A percentile compares a stretch with the other conserved stretches of the same genome.
Evolutionary conservation across 1,140 invertebrate species (phyloP).

Genomic region (Oryctes rhinoceros): DNA sequence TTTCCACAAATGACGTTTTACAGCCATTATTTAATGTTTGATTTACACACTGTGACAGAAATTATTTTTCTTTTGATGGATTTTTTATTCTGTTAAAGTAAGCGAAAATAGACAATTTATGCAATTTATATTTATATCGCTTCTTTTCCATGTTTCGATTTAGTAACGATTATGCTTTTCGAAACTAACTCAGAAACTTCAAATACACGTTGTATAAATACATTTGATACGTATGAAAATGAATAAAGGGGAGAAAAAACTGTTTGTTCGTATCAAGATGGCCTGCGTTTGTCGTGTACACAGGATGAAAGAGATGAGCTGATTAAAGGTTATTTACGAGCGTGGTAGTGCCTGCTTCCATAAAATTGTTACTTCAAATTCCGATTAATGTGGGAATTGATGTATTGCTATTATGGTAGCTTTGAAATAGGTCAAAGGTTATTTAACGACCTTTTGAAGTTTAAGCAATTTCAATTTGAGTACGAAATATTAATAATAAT

Average conservation of each 20-base stretch:
- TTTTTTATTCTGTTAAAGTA: no score
- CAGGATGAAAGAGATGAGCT: not conserved
- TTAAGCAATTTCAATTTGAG: not conserved
- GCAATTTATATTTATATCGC: no score
- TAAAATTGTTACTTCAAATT: not conserved
- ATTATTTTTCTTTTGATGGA: no score
- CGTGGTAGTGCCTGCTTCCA: not conserved
- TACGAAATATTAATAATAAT: no score
- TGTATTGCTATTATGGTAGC: not conserved
- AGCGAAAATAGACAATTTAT: no score
- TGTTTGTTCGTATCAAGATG: not conserved
- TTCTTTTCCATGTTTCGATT: no score
- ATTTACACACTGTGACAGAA: no score
- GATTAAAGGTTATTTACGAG: not conserved
- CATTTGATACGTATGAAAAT: not conserved
- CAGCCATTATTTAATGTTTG: no score
- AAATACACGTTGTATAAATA: not conserved
- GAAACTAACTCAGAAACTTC: no score
- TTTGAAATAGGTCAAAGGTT: slow-evolving; percentile 2
- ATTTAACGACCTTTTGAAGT: not conserved
- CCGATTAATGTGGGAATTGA: not conserved
- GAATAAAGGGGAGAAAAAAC: not conserved
- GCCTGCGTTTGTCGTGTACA: not conserved
- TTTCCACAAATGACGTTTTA: no score
- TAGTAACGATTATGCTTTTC: no score